These are phyloP conservation scores for Pseudochirops cupreus DNA, from an alignment of 2,797 vertebrate genomes.

Conservation along the genomic window DNA sequence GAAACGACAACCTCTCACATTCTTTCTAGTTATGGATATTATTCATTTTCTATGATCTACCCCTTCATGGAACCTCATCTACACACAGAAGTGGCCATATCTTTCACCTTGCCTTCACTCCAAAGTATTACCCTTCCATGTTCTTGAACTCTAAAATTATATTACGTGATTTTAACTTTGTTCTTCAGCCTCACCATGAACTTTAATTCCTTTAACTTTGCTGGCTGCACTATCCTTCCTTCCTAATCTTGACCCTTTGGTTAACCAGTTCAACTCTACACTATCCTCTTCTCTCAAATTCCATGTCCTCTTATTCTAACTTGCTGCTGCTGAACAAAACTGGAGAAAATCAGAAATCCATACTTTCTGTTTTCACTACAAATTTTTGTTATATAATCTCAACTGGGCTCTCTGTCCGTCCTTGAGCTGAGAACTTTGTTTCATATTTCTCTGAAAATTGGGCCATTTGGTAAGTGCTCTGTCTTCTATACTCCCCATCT, in stretches of 20 bases:
- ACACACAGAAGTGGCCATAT: not conserved
- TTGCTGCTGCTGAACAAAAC: not conserved
- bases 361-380: not conserved
- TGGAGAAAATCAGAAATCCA: not conserved
- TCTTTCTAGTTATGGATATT: not conserved
- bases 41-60: not conserved
- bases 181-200: not conserved
- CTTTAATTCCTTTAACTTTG: not conserved
- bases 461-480: not conserved
- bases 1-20: not conserved
- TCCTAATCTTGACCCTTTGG: not conserved
- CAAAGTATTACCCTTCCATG: not conserved
- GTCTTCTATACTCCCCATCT: not conserved
- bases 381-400: not conserved
- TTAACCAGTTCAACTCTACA: not conserved
- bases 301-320: not conserved
- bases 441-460: not conserved
- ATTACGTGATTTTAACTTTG: not conserved
- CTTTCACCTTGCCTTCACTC: not conserved
- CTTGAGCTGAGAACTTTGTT: not conserved
- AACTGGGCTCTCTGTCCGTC: not conserved
- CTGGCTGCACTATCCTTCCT: not conserved
- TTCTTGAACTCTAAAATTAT: not conserved
- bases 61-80: not conserved
- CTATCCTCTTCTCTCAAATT: not conserved